Evolutionary conservation across 2,113 vertebrate genomes (phyloP), one percentile per base, ranked within the genome.

Genomic region (Heterochromis multidens): DNA sequence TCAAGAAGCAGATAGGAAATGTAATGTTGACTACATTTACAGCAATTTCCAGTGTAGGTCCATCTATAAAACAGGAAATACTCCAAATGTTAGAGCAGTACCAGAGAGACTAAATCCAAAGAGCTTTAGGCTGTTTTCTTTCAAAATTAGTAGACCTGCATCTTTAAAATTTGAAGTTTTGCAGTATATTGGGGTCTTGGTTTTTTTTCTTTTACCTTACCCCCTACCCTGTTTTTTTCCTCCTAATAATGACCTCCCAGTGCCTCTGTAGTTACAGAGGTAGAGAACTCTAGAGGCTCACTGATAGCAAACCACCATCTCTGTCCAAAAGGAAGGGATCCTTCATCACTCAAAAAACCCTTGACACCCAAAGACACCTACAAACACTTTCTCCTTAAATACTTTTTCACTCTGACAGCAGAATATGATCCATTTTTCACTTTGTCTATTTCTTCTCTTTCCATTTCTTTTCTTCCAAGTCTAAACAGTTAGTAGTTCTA

Each of bases 341-440:
- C 52, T 84, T 84, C 83, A 92, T 91, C 79, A 84, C 80, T 93
- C 82, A 87, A 27, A 82, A 72, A 62, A 76, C 61, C 62, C 37
- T 84, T 29, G 3, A 80, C 79, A 85, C 74, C 80, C 74, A 77
- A 56, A 56, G 43, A 77, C 62, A 80, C 77, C 57, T 63, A 60
- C 19, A 5, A 3, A 89, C 60, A 79, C 40, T 82, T 77, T 40
- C 67, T 77, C 23, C 54, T 79, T 12, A 72, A 84, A 83, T 79
- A 85, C 57, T 37, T 61, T 67, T n/a, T 60, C 33, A 61, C 31
- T 40, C 49, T 19, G 59, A 25, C 54, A 83, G 33, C 43, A 83
- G 43, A 81, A 57, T 76, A 62, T 35, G n/a, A 72, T 27, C 23
- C 31, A 77, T 77, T 31, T 43, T 4, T 85, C 60, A 62, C 81